A percentile compares a stretch with the other conserved stretches of the same genome.
These are phyloP conservation scores for Buceros bicornis DNA, from an alignment of 2,797 vertebrate species.

Conservation along the genomic window DNA sequence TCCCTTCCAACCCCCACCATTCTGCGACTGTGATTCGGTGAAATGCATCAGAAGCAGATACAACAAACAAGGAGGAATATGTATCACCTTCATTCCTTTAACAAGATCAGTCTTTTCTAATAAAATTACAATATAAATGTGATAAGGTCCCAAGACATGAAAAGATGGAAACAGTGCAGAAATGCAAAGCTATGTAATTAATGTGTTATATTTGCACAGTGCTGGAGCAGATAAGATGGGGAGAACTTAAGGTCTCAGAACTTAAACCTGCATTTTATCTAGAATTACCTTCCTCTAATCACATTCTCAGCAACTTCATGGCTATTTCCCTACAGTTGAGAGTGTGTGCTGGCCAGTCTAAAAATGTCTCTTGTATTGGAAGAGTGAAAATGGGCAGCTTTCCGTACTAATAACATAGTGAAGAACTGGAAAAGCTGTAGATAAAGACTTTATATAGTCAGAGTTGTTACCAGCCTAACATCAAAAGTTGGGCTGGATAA, in stretches of 20 bases:
- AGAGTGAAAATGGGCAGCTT: background rate
- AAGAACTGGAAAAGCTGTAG: background rate
- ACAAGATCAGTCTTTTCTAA: constrained; percentile 23
- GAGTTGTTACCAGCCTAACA: background rate
- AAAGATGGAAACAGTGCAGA: background rate
- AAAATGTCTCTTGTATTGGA: background rate
- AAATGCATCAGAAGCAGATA: background rate
- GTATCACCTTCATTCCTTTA: constrained; percentile 55
- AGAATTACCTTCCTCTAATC: constrained; percentile 65
- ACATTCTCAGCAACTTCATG: background rate
- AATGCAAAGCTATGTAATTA: background rate
- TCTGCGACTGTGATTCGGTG: too few relatives aligned
- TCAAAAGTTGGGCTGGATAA: background rate
- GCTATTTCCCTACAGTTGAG: background rate
- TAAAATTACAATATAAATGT: background rate
- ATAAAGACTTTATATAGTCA: background rate
- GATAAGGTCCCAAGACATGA: background rate
- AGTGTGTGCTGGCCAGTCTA: background rate
- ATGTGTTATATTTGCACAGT: background rate
- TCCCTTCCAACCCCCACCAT: too few relatives aligned
- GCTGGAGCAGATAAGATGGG: background rate
- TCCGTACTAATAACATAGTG: background rate
- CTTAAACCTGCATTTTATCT: constrained; percentile 28
- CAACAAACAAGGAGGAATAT: constrained; percentile 52
- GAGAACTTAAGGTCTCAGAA: background rate